Conservation (phyloP, 2,888 invertebrate species). For the Netelia fuscicornis region DNA sequence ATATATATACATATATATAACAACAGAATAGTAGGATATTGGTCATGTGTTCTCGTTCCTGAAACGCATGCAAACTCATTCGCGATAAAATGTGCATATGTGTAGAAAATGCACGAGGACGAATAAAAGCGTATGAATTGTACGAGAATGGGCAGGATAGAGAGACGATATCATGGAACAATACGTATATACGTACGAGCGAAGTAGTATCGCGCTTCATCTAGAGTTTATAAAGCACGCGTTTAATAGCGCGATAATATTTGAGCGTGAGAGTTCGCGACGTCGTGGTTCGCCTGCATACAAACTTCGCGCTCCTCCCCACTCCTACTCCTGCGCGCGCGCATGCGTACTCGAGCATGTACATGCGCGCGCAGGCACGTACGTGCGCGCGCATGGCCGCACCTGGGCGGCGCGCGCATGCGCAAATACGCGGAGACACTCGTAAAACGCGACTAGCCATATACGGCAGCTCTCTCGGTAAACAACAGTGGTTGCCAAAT, state of each 20-base stretch:
- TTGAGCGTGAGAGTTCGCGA: slow-evolving; percentile 58
- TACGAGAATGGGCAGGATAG: slow-evolving; percentile 18
- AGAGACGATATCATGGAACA: slow-evolving; percentile 28
- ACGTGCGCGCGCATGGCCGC: not conserved
- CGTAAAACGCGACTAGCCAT: slow-evolving; percentile 71
- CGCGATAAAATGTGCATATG: slow-evolving; percentile 26
- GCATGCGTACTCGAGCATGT: slow-evolving; percentile 28
- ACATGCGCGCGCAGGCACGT: slow-evolving; percentile 11
- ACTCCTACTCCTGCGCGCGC: not conserved
- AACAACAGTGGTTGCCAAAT: slow-evolving; percentile 84
- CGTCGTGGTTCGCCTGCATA: slow-evolving; percentile 33
- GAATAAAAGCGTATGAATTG: slow-evolving; percentile 40
- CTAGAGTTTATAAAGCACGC: slow-evolving; percentile 50
- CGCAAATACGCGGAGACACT: slow-evolving; percentile 21
- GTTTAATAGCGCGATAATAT: slow-evolving; percentile 53
- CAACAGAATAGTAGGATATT: slow-evolving; percentile 2
- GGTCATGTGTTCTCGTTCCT: slow-evolving; percentile 23
- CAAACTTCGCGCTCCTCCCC: too few relatives aligned
- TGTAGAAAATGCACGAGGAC: slow-evolving; percentile 34
- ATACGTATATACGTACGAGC: not conserved
- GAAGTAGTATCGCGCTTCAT: slow-evolving; percentile 29
- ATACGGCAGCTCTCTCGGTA: slow-evolving; percentile 80
- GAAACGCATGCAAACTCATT: slow-evolving; percentile 33
- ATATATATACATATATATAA: slow-evolving; percentile 16
- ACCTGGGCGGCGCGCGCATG: slow-evolving; percentile 4